Evolutionary conservation across 2,797 vertebrate genomes (phyloP), one percentile per base, ranked within the genome.

Genomic region (Typhlichthys subterraneus): DNA sequence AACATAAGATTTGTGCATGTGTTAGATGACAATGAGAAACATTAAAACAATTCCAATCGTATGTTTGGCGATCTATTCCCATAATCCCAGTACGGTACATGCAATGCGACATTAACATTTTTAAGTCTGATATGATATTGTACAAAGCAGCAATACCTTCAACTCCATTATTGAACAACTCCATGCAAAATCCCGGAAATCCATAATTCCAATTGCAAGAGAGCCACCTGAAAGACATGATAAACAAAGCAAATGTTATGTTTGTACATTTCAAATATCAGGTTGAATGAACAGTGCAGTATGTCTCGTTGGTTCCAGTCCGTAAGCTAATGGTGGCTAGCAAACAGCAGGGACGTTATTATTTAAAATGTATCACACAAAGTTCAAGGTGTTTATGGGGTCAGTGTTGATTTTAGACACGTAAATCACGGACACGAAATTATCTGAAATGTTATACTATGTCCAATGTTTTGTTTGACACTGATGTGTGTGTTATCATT

Each of bases 321-420:
- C 63, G 57, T 57, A 59, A 12, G 82, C 80, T 85, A 82, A 50
- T 63, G 69, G 75, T 83, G 84, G 57, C 78, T 3, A 46, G 79
- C 82, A 80, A 73, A 67, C 6, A 23, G 23, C 33, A 56, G 33
- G n/a, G 55, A 67, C 56, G 59, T 67, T 85, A 73, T 65, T 67
- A 61, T 2, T 53, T 58, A 61, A 80, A 42, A 75, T 78, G 53
- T 79, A 71, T 58, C 63, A 75, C 72, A 59, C 80, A 85, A 87
- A 87, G 83, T 85, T 87, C 77, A 51, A 65, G 6, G 46, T 53
- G 71, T 57, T 19, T n/a, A 59, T 46, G 1, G 46, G 60, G 47
- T 54, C 6, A 45, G 47, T 5, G n/a, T 11, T 0, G 3, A 6
- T 9, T 7, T 4, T 4, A 9, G 5, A 46, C 49, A 48, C 46